Base-by-base conservation (phyloP, 2,113 vertebrate species). In the Benitochromis conjunctus region DNA sequence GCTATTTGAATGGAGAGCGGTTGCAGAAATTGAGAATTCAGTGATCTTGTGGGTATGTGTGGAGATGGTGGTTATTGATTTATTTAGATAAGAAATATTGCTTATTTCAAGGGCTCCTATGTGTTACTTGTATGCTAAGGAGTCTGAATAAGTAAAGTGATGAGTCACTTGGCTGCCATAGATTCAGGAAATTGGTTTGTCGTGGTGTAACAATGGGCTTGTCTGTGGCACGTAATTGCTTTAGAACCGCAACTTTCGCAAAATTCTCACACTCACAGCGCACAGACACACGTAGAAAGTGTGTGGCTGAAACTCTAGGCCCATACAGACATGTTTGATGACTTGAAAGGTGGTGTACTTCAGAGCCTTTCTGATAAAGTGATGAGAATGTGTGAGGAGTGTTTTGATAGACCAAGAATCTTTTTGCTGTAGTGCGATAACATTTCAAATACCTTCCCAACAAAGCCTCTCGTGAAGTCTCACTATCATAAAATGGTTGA, bases 141-240 rank as follows among this genome's bases (percentile, higher is more conserved):
- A 89, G 76, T 55, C 71, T 60, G 90, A 88, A 89, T 93, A 92
- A 89, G 86, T 79, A 74, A 92, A 84, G 87, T 84, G 89, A 94
- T 87, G 90, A 92, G 86, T 93, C 91, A 92, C 80, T 91, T 85
- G 83, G 90, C 84, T 89, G 81, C 88, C 89, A 90, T 91, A 93
- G 88, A 92, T 87, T 93, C 88, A 74, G 90, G 91, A 95, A 95
- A 95, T 95, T 95, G 94, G 93, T 94, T 94, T 91, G 94, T 93
- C 79, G 83, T 86, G 66, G 81, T 88, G 79, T 77, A 88, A 94
- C 93, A 95, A 95, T 94, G 92, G 92, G 46, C 83, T 80, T 76
- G 86, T 90, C 84, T 84, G 77, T 81, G 83, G 31, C 24, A 74
- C 48, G 82, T 92, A 90, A 92, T 92, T 92, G 85, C 92, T 89